Evolutionary conservation across 2,797 vertebrate genomes (phyloP).

Genomic region (Hemitrygon akajei): DNA sequence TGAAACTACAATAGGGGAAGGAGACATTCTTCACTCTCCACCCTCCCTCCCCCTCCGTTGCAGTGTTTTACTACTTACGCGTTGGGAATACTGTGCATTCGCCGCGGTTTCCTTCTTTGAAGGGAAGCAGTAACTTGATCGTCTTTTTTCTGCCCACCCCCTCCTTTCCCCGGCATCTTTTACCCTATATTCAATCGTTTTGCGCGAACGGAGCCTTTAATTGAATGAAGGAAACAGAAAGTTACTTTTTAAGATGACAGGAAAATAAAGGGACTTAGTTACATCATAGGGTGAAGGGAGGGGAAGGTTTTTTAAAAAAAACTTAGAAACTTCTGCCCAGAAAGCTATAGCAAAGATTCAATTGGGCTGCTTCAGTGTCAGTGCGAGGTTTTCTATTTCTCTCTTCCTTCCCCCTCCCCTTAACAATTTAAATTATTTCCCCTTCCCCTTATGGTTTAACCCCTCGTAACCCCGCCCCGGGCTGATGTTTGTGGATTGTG

Average conservation of each 20-base stretch:
- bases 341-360: slow-evolving; percentile 11
- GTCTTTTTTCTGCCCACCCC: neutral
- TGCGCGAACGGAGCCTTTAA: neutral
- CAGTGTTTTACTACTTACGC: neutral
- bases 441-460: no score
- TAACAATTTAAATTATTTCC: no score
- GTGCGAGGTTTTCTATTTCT: neutral
- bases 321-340: slow-evolving; percentile 17
- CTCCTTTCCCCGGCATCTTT: neutral
- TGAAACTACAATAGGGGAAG: slow-evolving; percentile 5
- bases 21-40: neutral
- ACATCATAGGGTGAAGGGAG: neutral
- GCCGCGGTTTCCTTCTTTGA: slow-evolving; percentile 1
- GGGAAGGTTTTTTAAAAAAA: neutral
- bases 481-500: neutral
- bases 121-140: neutral
- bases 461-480: no score
- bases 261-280: neutral
- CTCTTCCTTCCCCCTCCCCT: neutral
- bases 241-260: neutral
- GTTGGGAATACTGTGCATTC: neutral
- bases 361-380: neutral
- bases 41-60: neutral
- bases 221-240: neutral
- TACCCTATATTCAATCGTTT: slow-evolving; percentile 14